Base-by-base conservation (phyloP, 2,888 invertebrate species). In the Habrosyne pyritoides region DNA sequence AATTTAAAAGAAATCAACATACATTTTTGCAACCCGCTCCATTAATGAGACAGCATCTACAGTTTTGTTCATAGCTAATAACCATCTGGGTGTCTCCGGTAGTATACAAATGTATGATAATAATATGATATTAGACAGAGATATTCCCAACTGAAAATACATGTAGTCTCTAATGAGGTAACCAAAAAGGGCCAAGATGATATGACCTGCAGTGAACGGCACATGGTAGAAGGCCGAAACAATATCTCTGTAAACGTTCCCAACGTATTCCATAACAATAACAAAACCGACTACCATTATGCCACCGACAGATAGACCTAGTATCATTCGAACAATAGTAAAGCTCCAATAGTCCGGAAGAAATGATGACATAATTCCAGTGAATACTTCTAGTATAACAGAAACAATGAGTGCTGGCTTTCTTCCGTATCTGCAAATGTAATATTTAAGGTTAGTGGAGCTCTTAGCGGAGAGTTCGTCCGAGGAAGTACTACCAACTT, bases 11-110 rank as follows among this genome's bases (percentile, higher is more conserved):
- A 33, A 47, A 36, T 10, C 18, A 53, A 81, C 86, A 67, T 71
- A 92, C 76, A 75, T 74, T 72, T 91, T 93, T 1, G 96, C 96
- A 3, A 95, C 94, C 55, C 89, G 93, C 74, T 94, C 93, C 60
- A 97, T 80, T n/a, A 96, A 86, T 54, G 76, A 71, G 0, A 95
- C 87, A 0, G 96, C 95, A 58, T 93, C 83, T 10, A 93, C 93
- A 52, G 94, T 90, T 66, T 93, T 93, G 1, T 95, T 95, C 10
- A 93, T 93, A 14, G 95, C 95, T 42, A 96, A 84, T 18, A 97
- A 88, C 96, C 97, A 97, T 67, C 96, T 93, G 0, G 97, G 96
- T 0, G 96, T 95, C 87, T 97, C 97, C 4, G 96, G 96, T 48
- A 97, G 84, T 46, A 95, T 67, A 92, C 95, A 96, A 73, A 95